Evolutionary conservation across 2,797 vertebrate species (phyloP).

Genomic region (Avahi laniger): DNA sequence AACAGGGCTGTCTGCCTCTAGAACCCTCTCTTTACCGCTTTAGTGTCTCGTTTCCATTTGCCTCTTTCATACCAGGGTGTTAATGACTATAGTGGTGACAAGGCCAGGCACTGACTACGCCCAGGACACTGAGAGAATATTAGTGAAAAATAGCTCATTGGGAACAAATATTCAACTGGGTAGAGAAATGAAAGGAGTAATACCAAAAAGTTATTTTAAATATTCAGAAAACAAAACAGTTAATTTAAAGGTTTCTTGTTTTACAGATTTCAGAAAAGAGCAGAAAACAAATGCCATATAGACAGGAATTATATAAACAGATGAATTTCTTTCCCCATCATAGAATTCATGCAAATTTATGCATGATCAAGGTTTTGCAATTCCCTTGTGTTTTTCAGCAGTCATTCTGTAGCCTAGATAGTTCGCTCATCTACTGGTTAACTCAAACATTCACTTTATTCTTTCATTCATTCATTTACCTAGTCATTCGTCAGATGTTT

Average conservation of each 20-base stretch:
- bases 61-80: neutral
- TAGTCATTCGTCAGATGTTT: neutral
- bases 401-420: neutral
- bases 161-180: neutral
- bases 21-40: fast-evolving
- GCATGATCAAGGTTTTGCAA: neutral
- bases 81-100: neutral
- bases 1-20: neutral
- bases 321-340: neutral
- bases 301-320: neutral
- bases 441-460: neutral
- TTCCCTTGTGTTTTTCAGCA: neutral
- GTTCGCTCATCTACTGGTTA: neutral
- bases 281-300: neutral
- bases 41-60: neutral
- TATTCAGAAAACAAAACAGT: constrained; percentile 27
- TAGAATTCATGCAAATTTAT: neutral
- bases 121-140: neutral
- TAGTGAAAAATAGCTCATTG: neutral
- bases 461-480: neutral
- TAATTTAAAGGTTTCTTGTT: neutral
- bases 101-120: neutral
- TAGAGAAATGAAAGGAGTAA: neutral
- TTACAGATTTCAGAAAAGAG: neutral
- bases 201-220: constrained; percentile 19